phyloP scores from a whole-genome alignment of 2,888 invertebrate genomes.

The Melieria crassipennis region DNA sequence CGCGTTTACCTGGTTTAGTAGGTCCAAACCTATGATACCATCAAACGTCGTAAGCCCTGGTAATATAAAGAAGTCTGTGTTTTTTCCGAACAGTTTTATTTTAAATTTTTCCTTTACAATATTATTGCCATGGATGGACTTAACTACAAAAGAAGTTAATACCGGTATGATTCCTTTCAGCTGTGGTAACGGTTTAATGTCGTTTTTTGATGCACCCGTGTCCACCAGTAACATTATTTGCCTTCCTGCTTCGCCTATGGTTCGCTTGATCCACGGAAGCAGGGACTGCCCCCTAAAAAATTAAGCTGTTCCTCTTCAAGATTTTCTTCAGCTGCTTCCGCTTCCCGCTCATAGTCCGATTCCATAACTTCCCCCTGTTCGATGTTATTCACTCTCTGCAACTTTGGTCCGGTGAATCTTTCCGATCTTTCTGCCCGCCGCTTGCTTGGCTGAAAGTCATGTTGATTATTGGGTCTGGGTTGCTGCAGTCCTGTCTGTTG shows the following conservation, averaged over 20 bases:
- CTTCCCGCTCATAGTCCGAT: not conserved
- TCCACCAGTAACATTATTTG: slow-evolving; percentile 18
- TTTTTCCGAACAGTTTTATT: slow-evolving; percentile 35
- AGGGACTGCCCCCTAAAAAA: slow-evolving; percentile 15
- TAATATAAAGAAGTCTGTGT: slow-evolving; percentile 38
- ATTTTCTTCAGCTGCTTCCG: slow-evolving; percentile 11
- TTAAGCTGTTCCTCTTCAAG: slow-evolving; percentile 11
- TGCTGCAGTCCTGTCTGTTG: slow-evolving; percentile 10
- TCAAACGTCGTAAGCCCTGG: slow-evolving; percentile 38
- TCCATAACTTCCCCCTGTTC: not conserved
- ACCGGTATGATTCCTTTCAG: slow-evolving; percentile 29
- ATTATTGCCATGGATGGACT: slow-evolving; percentile 38
- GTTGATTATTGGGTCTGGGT: slow-evolving; percentile 7
- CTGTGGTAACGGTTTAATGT: slow-evolving; percentile 32
- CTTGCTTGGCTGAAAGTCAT: slow-evolving; percentile 13
- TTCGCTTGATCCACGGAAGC: slow-evolving; percentile 7
- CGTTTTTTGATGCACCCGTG: slow-evolving; percentile 41
- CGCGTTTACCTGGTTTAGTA: slow-evolving; percentile 39
- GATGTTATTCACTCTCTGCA: slow-evolving; percentile 2
- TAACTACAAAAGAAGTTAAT: slow-evolving; percentile 29
- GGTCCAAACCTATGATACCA: slow-evolving; percentile 41
- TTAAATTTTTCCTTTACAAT: slow-evolving; percentile 37
- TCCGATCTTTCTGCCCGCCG: slow-evolving; percentile 8
- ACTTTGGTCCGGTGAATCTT: slow-evolving; percentile 18
- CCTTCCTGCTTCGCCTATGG: slow-evolving; percentile 12